Base-by-base conservation (phyloP, 2,113 vertebrate genomes). In the Rhinoptilus africanus region DNA sequence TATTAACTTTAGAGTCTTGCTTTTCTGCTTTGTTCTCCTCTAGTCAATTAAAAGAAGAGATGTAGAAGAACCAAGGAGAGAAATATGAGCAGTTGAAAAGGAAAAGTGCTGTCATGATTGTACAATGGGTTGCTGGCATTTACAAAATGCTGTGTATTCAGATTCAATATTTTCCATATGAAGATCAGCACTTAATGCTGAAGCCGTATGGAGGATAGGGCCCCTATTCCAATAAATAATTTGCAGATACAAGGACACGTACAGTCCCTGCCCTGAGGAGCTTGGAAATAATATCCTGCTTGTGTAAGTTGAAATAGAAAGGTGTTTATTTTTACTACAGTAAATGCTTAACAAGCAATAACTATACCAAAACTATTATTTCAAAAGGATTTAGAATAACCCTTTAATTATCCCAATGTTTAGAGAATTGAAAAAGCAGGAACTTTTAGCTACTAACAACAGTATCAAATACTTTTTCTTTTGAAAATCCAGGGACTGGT, bases 271-370 rank as follows among this genome's bases (percentile, higher is more conserved):
- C 93, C 90, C 79, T 67, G 68, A 96, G 72, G 82, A 96, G 48
- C 51, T 27, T 72, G 64, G 88, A 97, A 95, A 96, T 92, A 96
- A 97, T 93, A 96, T 89, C 85, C 83, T 93, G 88, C 85, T 93
- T 75, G 56, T 94, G 10, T 89, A 92, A 91, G 66, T 26, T 92
- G 76, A 92, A 95, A 91, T 64, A 86, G 60, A 91, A 96, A 96
- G 83, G 88, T 84, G 79, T 95, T 97, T 93, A 96, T 95, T 95
- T 95, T 93, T 92, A 88, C 85, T 93, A 56, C 39, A 92, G 2
- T 67, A 91, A 96, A 83, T 86, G 56, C 91, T 95, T 94, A 96
- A 89, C 51, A 84, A 63, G 79, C 80, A 96, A 64, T 95, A 87
- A 78, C 79, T 86, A 86, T 90, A 90, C 14, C 60, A 81, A 95